Conservation (phyloP, 2,888 invertebrate species). For the Anoplius nigerrimus region DNA sequence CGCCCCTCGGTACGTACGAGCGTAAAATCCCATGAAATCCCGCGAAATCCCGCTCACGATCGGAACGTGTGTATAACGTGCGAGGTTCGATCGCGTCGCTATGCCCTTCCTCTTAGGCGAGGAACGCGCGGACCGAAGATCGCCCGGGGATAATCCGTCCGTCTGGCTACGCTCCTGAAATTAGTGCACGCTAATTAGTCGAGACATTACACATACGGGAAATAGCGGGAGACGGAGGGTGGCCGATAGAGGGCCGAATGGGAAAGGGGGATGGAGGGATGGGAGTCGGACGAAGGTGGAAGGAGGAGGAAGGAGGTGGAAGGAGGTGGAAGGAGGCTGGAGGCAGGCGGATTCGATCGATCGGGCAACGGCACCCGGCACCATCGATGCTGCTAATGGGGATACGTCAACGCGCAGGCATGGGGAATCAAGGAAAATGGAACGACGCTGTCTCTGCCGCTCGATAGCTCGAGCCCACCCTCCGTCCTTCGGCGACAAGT, state of each 20-base stretch:
- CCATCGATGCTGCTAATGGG: not conserved
- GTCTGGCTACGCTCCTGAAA: conserved; percentile 25
- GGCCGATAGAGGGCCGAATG: conserved; percentile 9
- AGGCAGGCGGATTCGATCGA: not conserved
- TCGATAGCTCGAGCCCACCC: too few species aligned
- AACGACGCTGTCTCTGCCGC: too few species aligned
- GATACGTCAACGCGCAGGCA: not conserved
- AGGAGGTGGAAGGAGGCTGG: not conserved
- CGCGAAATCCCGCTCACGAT: not conserved
- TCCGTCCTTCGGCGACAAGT: too few species aligned
- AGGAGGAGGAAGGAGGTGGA: not conserved
- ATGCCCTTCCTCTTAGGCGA: conserved; percentile 24
- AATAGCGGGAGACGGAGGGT: conserved; percentile 15
- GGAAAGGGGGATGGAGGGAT: too few species aligned
- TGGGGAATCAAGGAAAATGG: too few species aligned
- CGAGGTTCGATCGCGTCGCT: conserved; percentile 15
- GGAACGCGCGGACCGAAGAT: conserved; percentile 29
- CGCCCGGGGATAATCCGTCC: conserved; percentile 32
- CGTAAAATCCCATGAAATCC: not conserved
- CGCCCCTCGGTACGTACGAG: too few species aligned
- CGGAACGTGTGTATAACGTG: conserved; percentile 8
- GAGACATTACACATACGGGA: conserved; percentile 31
- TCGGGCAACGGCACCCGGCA: not conserved
- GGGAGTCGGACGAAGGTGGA: too few species aligned
- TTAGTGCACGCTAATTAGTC: conserved; percentile 38